phyloP scores from a whole-genome alignment of 1,140 invertebrate genomes.

The Anastrepha ludens region DNA sequence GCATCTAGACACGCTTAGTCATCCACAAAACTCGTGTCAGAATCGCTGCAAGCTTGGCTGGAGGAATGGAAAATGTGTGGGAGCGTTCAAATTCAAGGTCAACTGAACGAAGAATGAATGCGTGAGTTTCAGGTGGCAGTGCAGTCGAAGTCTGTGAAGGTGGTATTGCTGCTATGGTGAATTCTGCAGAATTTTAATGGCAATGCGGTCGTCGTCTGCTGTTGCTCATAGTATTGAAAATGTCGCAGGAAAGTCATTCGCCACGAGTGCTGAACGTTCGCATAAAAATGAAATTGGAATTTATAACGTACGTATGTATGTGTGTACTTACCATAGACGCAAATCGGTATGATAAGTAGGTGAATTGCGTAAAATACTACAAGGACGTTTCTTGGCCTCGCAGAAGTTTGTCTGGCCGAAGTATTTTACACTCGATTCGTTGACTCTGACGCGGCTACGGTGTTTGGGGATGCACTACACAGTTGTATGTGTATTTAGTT shows the following conservation, averaged over 20 bases:
- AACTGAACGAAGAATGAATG: background rate
- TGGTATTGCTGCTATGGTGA: background rate
- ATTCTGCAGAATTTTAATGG: background rate
- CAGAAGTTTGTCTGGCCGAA: background rate
- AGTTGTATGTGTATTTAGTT: background rate
- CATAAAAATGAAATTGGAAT: background rate
- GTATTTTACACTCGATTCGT: background rate
- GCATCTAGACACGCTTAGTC: constrained; percentile 10
- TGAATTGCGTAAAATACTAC: background rate
- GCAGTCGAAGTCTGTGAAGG: background rate
- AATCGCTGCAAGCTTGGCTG: background rate
- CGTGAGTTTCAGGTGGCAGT: background rate
- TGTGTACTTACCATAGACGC: too few relatives aligned
- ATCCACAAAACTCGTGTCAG: background rate
- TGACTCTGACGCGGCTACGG: background rate
- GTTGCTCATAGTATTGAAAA: background rate
- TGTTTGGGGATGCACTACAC: background rate
- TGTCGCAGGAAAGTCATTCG: background rate
- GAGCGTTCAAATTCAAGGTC: constrained; percentile 23
- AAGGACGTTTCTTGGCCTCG: constrained; percentile 18
- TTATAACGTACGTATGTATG: too few relatives aligned
- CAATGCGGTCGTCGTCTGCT: background rate
- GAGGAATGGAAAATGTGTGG: background rate
- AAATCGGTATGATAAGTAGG: background rate
- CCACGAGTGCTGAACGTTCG: background rate